Evolutionary conservation across 2,113 vertebrate species (phyloP), one percentile per base, ranked within the genome.

Genomic region (Nycticebus coucang): DNA sequence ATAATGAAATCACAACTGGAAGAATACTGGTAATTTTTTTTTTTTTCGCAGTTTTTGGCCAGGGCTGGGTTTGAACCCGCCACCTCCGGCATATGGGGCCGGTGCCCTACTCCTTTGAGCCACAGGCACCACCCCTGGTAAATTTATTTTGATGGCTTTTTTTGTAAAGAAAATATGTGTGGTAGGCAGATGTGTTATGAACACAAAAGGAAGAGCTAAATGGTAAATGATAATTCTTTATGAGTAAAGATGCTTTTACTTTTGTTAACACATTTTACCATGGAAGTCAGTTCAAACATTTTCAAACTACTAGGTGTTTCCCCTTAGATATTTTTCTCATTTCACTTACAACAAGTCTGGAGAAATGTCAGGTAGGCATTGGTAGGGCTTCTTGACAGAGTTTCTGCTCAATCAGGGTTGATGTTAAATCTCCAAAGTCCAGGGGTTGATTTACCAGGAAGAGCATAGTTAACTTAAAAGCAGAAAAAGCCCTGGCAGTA

Each of bases 401-500:
- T 41, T 45, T 94, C 62, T 21, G 22, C 57, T 77, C 69, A 37
- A 1, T n/a, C 33, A 35, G 78, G n/a, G 59, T 66, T 79, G 77
- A 77, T 57, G 21, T 28, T 64, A 84, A 79, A 66, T 8, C 57
- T 78, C 83, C 45, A 45, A 89, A 19, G 18, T 45, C 26, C 60
- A 87, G 78, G 37, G 0, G 0, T 22, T 85, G 81, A 90, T 93
- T 91, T 93, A 90, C 69, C 85, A 88, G 80, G 91, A 89, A 96
- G 89, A 96, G 26, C 86, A 68, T 7, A 84, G 83, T 96, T 91
- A 85, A 86, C 69, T 72, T 64, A 79, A 72, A 89, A 96, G n/a
- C 53, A 95, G 33, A 55, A 92, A n/a, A 77, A 90, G 64, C 35
- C 86, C 95, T 84, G 89, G 93, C 69, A 91, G 80, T 84, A 30